Evolutionary conservation across 2,113 vertebrate genomes (phyloP).

Genomic region (Corythornis cristatus): DNA sequence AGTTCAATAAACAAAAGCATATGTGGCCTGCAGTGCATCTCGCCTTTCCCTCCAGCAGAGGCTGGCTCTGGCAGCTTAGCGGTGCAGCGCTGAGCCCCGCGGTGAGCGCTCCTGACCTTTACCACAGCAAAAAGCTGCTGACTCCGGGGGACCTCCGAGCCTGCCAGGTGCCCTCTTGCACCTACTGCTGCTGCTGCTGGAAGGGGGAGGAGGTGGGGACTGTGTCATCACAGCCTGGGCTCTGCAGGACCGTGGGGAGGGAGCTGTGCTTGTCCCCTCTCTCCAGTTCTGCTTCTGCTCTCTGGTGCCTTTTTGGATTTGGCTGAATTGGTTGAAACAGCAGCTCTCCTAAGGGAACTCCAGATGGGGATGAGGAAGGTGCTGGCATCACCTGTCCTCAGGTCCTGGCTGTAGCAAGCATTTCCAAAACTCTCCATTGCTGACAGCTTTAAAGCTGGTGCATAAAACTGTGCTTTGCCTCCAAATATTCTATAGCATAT

Average conservation of each 20-base stretch:
- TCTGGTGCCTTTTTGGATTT: background rate
- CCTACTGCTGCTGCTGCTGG: background rate
- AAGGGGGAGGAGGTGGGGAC: background rate
- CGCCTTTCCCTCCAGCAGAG: slow-evolving; percentile 38
- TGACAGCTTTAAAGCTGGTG: background rate
- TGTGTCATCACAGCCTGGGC: background rate
- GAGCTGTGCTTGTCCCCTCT: background rate
- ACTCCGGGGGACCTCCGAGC: background rate
- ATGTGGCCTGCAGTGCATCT: slow-evolving; percentile 40
- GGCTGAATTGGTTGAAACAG: background rate
- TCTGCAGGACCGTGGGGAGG: background rate
- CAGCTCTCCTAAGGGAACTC: background rate
- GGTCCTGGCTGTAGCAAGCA: background rate
- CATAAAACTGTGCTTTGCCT: background rate
- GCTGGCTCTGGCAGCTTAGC: background rate
- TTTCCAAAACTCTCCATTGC: background rate
- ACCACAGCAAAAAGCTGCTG: slow-evolving; percentile 33
- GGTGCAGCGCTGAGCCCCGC: background rate
- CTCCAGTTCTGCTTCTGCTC: background rate
- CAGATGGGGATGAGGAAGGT: background rate
- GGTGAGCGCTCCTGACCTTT: slow-evolving; percentile 27
- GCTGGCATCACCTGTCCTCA: background rate
- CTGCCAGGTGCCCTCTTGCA: background rate
- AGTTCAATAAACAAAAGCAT: slow-evolving; percentile 61
- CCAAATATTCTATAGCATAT: background rate